Evolutionary conservation across 1,140 invertebrate species (phyloP).

Genomic region (Spodoptera litura): DNA sequence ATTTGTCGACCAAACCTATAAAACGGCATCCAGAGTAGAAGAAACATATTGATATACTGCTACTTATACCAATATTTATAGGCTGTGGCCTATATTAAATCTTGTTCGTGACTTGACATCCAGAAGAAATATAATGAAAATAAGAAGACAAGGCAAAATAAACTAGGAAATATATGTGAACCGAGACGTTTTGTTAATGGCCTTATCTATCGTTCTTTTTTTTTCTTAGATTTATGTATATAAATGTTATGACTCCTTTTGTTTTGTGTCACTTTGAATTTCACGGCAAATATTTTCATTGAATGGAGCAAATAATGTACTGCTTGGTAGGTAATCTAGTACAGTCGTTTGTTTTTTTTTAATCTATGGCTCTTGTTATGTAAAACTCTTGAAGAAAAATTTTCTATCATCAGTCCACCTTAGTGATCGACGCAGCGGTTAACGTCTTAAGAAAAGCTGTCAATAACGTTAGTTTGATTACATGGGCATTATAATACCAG

Average conservation of each 20-base stretch:
- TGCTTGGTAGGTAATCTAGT: neutral
- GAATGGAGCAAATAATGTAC: neutral
- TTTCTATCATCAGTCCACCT: too few relatives aligned
- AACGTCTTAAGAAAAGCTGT: too few relatives aligned
- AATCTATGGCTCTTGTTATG: too few relatives aligned
- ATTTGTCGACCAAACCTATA: too few relatives aligned
- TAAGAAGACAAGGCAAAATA: conserved; percentile 11
- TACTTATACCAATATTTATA: neutral
- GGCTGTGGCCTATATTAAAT: conserved; percentile 17
- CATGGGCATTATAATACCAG: too few relatives aligned
- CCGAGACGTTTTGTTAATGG: conserved; percentile 20
- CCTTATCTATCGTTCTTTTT: neutral
- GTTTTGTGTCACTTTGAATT: neutral
- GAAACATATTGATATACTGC: conserved; percentile 8
- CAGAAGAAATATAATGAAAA: conserved; percentile 28
- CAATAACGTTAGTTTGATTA: too few relatives aligned
- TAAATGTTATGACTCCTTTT: neutral
- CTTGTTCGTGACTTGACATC: conserved; percentile 11
- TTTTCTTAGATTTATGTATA: neutral
- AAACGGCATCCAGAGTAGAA: too few relatives aligned
- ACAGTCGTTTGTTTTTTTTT: too few relatives aligned
- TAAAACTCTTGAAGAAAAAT: too few relatives aligned
- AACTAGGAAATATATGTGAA: conserved; percentile 21
- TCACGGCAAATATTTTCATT: neutral
- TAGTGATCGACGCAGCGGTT: too few relatives aligned